Base-by-base conservation (phyloP, 2,797 vertebrate genomes). In the Nannoperca obscura region DNA sequence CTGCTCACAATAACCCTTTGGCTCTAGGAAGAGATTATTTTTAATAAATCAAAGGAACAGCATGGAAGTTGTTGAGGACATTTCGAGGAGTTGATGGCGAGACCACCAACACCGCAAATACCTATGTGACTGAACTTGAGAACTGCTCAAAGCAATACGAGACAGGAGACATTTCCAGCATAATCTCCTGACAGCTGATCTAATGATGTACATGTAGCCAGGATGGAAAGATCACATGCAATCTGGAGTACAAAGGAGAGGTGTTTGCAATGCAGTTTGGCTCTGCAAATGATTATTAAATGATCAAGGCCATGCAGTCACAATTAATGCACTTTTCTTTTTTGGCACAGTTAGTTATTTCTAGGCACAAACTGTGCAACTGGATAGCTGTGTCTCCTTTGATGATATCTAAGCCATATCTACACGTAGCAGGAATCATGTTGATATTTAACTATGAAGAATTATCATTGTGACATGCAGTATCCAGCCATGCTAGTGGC, bases 21-120 rank as follows among this genome's bases (percentile, higher is more conserved):
- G 80, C 72, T 74, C 47, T 5, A 5, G 19, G 59, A 76, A 82
- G 59, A 81, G 74, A 84, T 80, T 15, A 76, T 65, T 83, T 78
- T 75, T 78, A 78, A 85, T 83, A 78, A 81, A 83, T 78, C 68
- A 85, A 84, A 78, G 61, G 32, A 85, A 75, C 79, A 71, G 58
- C 53, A 9, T 57, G 73, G 61, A 88, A 60, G 69, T 76, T 71
- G 60, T 65, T 22, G 42, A 77, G 65, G 60, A 85, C 62, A 79
- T 73, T 80, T 61, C 1, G 3, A 62, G 32, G 50, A 82, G 63
- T 53, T 86, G 71, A 54, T 49, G 14, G 42, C 2, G 8, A 78
- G 65, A 57, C 73, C 63, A 59, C 36, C 38, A 50, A 69, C 68
- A 58, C 15, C 14, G 63, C 40, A 50, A 22, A 75, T 67, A 54